Evolutionary conservation across 2,888 invertebrate genomes (phyloP).

Genomic region (Apamea monoglypha): DNA sequence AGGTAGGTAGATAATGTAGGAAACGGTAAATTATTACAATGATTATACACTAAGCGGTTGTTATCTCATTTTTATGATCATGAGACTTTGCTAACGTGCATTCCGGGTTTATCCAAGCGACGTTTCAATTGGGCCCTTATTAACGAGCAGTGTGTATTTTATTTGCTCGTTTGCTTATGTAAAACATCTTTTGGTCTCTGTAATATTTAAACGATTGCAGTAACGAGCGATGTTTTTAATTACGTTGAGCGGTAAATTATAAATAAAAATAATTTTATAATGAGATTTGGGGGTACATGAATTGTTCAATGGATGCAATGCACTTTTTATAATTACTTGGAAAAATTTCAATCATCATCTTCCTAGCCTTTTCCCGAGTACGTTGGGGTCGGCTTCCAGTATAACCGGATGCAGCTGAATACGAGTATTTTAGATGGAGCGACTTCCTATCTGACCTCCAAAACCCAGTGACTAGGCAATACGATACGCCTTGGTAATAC

Average conservation of each 20-base stretch:
- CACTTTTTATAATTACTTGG: not conserved
- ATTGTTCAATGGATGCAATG: not conserved
- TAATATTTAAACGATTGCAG: not conserved
- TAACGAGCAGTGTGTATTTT: not conserved
- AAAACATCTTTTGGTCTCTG: not conserved
- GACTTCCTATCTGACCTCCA: no score
- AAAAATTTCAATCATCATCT: not conserved
- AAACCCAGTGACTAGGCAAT: no score
- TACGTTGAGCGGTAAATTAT: not conserved
- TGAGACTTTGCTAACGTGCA: slow-evolving; percentile 1
- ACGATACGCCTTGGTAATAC: no score
- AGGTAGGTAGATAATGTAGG: slow-evolving; percentile 35
- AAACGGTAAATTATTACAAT: slow-evolving; percentile 32
- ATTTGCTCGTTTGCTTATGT: not conserved
- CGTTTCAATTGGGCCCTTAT: not conserved
- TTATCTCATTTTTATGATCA: slow-evolving; percentile 43
- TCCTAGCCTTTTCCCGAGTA: no score
- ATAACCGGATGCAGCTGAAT: no score
- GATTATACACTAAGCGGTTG: slow-evolving; percentile 14
- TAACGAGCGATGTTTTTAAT: not conserved
- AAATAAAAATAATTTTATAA: not conserved
- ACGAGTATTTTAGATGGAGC: no score
- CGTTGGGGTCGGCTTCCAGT: no score
- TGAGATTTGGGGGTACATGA: not conserved
- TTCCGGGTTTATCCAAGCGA: slow-evolving; percentile 28